phyloP scores from a whole-genome alignment of 2,113 vertebrate species.

The Sinocyclocheilus maitianheensis region DNA sequence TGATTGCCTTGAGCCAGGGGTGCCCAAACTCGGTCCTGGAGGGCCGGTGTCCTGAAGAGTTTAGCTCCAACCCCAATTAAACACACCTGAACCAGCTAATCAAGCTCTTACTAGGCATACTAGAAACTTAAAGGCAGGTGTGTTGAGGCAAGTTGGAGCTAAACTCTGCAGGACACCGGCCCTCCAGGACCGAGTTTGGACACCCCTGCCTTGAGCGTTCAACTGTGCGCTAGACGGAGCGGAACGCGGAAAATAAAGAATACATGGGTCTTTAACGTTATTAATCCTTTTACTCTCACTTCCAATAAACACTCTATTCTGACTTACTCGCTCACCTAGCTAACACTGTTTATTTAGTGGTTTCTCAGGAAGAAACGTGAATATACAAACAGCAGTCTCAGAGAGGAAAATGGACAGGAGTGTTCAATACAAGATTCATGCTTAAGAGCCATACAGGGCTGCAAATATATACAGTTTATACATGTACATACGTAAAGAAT shows the following conservation, averaged over 20 bases:
- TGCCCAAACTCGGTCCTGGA: too few species aligned
- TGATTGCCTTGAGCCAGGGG: not conserved
- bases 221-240: not conserved
- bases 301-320: slow-evolving; percentile 6
- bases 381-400: slow-evolving; percentile 34
- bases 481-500: slow-evolving; percentile 66
- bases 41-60: too few species aligned
- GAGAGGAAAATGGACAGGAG: slow-evolving; percentile 50
- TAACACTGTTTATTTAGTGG: slow-evolving; percentile 51
- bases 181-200: too few species aligned
- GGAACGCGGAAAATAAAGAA: not conserved
- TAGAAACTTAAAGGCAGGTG: too few species aligned
- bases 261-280: not conserved
- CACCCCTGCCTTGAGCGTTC: not conserved
- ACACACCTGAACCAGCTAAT: too few species aligned
- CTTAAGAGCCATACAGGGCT: slow-evolving; percentile 72
- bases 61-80: too few species aligned
- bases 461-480: slow-evolving; percentile 77
- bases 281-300: slow-evolving; percentile 11
- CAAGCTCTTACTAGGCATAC: too few species aligned
- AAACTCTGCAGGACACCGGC: too few species aligned
- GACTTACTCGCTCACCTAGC: slow-evolving; percentile 37
- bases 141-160: too few species aligned
- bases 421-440: slow-evolving; percentile 68
- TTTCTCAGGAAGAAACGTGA: slow-evolving; percentile 32